Conservation (phyloP, 1,140 invertebrate genomes). For the Plutomurus gul region DNA sequence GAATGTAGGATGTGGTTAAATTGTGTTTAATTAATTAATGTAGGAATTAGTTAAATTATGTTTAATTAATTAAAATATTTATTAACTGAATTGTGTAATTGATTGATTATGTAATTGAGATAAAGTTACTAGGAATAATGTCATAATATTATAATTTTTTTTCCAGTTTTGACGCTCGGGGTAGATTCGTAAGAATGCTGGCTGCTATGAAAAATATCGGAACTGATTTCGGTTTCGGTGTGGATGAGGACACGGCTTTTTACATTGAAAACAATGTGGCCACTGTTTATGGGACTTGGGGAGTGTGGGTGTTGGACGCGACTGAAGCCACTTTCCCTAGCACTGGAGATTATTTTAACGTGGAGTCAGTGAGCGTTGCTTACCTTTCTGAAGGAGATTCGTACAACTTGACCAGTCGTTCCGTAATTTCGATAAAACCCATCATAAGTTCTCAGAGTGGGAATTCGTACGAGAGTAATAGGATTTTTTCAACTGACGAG, state of each 20-base stretch:
- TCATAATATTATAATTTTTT: background rate
- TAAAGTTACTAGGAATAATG: too few species aligned
- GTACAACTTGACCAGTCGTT: background rate
- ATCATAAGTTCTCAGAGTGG: background rate
- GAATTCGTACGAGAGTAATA: background rate
- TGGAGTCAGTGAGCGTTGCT: background rate
- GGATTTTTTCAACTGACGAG: constrained; percentile 17
- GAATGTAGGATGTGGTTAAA: background rate
- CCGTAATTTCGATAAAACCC: background rate
- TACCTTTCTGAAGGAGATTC: constrained; percentile 32
- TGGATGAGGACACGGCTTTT: constrained; percentile 36
- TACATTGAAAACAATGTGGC: constrained; percentile 14
- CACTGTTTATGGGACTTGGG: constrained; percentile 10
- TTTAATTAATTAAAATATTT: too few species aligned
- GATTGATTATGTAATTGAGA: too few species aligned
- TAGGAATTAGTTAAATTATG: background rate
- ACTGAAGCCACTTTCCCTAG: constrained; percentile 4
- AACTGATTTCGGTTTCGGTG: constrained; percentile 6
- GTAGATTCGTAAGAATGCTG: constrained; percentile 11
- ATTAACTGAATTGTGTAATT: too few species aligned
- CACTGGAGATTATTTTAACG: background rate
- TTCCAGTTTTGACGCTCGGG: constrained; percentile 42
- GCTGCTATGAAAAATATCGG: constrained; percentile 17
- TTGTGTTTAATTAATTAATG: background rate
- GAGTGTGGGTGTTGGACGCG: constrained; percentile 32